phyloP scores from a whole-genome alignment of 2,888 invertebrate genomes.

The Dermolepida albohirtum region DNA sequence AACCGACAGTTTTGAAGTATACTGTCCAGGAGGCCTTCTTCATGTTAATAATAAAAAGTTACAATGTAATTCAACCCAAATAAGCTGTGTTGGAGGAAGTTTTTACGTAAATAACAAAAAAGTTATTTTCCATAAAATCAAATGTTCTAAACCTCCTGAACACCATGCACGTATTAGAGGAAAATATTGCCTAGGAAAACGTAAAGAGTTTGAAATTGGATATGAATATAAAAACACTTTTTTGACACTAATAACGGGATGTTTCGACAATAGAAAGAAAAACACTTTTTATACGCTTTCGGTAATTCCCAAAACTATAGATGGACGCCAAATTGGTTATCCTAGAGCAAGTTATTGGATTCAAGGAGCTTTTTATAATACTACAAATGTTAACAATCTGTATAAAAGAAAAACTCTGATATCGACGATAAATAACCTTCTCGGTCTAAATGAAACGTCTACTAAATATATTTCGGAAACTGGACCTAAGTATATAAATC shows the following conservation, averaged over 20 bases:
- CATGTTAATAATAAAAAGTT: neutral
- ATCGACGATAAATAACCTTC: slow-evolving; percentile 54
- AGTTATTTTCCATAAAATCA: slow-evolving; percentile 62
- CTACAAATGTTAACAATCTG: slow-evolving; percentile 52
- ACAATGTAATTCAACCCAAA: slow-evolving; percentile 19
- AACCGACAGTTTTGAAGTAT: slow-evolving; percentile 45
- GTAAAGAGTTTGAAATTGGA: slow-evolving; percentile 65
- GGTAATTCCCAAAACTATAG: slow-evolving; percentile 65
- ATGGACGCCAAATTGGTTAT: slow-evolving; percentile 64
- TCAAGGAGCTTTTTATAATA: slow-evolving; percentile 64
- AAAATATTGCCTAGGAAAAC: slow-evolving; percentile 62
- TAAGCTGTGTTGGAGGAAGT: slow-evolving; percentile 47
- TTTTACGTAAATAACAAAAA: slow-evolving; percentile 46
- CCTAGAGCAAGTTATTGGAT: slow-evolving; percentile 44
- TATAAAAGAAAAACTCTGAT: slow-evolving; percentile 57
- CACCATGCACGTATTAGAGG: slow-evolving; percentile 64
- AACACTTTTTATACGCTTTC: slow-evolving; percentile 69
- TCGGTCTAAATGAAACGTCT: slow-evolving; percentile 54
- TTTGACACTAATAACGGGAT: slow-evolving; percentile 67
- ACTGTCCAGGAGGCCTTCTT: slow-evolving; percentile 47
- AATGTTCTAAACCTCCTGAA: slow-evolving; percentile 62
- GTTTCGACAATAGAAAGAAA: slow-evolving; percentile 67
- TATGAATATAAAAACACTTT: slow-evolving; percentile 66
- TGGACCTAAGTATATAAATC: slow-evolving; percentile 64
- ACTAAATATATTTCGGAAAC: slow-evolving; percentile 65